phyloP scores from a whole-genome alignment of 92 coral and sea anemone species.

The Chrysogorgia sp. region DNA sequence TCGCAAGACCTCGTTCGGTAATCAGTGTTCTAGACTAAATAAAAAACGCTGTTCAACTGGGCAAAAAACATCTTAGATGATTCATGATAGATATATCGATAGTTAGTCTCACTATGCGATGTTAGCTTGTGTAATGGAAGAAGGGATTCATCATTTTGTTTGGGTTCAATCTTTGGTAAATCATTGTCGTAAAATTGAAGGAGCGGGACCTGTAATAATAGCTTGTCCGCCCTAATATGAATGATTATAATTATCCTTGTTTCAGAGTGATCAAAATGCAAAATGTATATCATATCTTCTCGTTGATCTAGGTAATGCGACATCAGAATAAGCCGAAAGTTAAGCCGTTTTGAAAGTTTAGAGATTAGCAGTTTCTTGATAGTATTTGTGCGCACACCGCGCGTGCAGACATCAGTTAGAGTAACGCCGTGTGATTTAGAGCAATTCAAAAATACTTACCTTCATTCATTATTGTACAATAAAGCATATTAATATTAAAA shows the following conservation, averaged over 20 bases:
- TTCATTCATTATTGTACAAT: conserved; percentile 39
- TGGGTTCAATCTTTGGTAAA: conserved; percentile 31
- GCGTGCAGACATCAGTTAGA: too few species aligned
- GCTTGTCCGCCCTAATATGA: conserved; percentile 83
- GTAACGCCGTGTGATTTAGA: too few species aligned
- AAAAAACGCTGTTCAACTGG: too few species aligned
- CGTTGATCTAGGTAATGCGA: background rate
- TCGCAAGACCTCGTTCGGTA: too few species aligned
- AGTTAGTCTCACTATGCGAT: too few species aligned
- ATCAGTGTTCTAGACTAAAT: too few species aligned
- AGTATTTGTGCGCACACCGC: too few species aligned
- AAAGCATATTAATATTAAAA: conserved; percentile 55
- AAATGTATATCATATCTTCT: conserved; percentile 19
- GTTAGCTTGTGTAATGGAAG: too few species aligned
- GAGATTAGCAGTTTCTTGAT: background rate
- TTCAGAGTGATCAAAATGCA: background rate
- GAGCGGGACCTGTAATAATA: conserved; percentile 79
- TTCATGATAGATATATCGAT: too few species aligned
- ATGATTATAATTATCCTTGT: conserved; percentile 84
- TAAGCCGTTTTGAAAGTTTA: conserved; percentile 1
- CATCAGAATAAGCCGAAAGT: conserved; percentile 8
- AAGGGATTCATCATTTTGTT: conserved; percentile 17
- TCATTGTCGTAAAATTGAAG: conserved; percentile 28
- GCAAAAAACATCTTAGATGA: too few species aligned
- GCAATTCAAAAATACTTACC: background rate